Evolutionary conservation across 1,140 invertebrate genomes (phyloP).

Genomic region (Platyscapa corneri): DNA sequence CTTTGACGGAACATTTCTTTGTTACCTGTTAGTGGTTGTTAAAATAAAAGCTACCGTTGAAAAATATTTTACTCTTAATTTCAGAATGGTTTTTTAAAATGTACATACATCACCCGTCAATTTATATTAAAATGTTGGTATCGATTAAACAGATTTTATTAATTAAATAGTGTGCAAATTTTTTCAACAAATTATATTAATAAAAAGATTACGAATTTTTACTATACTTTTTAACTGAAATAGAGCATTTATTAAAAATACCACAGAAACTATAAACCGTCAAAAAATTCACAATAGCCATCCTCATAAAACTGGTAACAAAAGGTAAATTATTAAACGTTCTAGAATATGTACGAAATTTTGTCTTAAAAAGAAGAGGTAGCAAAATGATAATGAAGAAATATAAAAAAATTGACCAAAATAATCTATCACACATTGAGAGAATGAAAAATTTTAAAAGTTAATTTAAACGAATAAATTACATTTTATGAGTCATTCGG

Average conservation of each 20-base stretch:
- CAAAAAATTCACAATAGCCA: neutral
- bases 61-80: too few species aligned
- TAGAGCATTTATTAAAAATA: slow-evolving; percentile 1
- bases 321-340: neutral
- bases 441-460: too few species aligned
- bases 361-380: neutral
- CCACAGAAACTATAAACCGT: neutral
- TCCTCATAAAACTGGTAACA: neutral
- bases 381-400: neutral
- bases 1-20: too few species aligned
- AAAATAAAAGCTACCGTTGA: too few species aligned
- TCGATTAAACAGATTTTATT: too few species aligned
- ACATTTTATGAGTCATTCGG: too few species aligned
- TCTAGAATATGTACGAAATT: neutral
- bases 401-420: neutral
- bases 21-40: too few species aligned
- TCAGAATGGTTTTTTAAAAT: too few species aligned
- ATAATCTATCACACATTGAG: too few species aligned
- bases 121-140: too few species aligned
- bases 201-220: neutral
- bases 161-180: neutral
- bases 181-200: neutral
- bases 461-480: too few species aligned
- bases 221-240: neutral
- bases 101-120: too few species aligned